Evolutionary conservation across 1,140 invertebrate genomes (phyloP).

Genomic region (Aethina tumida): DNA sequence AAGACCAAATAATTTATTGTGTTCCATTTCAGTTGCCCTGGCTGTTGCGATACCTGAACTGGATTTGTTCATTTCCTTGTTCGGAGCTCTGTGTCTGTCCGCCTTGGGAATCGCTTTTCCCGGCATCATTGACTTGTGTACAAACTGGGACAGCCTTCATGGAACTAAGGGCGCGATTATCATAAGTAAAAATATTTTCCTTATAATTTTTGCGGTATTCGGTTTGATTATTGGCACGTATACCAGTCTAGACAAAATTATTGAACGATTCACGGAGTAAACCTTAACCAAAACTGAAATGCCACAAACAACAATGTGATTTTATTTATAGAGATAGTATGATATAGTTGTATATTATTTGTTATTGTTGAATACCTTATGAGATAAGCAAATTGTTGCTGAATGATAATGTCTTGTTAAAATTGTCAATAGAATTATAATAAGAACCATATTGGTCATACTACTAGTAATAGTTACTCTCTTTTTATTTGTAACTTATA

Average conservation of each 20-base stretch:
- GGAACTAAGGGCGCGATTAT: constrained; percentile 36
- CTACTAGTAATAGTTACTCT: too few species aligned
- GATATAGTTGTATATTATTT: too few species aligned
- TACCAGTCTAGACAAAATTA: constrained; percentile 54
- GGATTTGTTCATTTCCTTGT: constrained; percentile 80
- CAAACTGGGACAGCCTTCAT: constrained; percentile 49
- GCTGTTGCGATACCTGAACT: constrained; percentile 71
- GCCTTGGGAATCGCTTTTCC: constrained; percentile 81
- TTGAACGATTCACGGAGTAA: constrained; percentile 19
- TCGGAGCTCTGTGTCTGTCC: constrained; percentile 78
- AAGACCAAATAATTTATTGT: constrained; percentile 3
- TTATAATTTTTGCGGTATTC: constrained; percentile 56
- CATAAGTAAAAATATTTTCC: constrained; percentile 55
- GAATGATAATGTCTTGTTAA: too few species aligned
- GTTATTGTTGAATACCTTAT: too few species aligned
- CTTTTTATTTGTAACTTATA: too few species aligned
- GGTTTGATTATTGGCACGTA: constrained; percentile 62
- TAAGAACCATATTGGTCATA: too few species aligned
- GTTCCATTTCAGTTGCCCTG: constrained; percentile 51
- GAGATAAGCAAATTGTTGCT: too few species aligned
- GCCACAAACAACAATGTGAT: too few species aligned
- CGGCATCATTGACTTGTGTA: constrained; percentile 65
- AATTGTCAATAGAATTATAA: too few species aligned
- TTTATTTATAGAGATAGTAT: too few species aligned
- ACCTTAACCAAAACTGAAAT: too few species aligned